Evolutionary conservation across 53 echinoderm and acorn worm species (phyloP).

Genomic region (Henricia sp.): DNA sequence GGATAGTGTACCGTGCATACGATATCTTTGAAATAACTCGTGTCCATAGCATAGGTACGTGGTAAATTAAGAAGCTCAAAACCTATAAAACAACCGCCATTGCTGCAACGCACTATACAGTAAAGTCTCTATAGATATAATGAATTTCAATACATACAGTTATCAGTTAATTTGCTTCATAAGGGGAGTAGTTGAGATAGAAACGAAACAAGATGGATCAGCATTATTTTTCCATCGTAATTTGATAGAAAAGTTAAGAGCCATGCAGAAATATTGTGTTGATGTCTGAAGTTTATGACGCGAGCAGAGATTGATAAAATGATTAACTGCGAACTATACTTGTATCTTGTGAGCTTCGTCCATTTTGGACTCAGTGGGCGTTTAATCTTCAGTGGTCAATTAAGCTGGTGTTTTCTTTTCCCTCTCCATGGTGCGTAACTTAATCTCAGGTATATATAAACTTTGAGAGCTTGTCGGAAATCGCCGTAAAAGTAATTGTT

Average conservation of each 20-base stretch:
- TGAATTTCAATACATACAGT: too few relatives aligned
- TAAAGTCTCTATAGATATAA: too few relatives aligned
- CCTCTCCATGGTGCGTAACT: not conserved
- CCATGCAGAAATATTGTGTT: not conserved
- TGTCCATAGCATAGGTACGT: too few relatives aligned
- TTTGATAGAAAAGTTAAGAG: not conserved
- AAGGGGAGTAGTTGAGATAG: too few relatives aligned
- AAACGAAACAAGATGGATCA: not conserved
- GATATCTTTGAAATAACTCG: too few relatives aligned
- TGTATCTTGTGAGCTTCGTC: not conserved
- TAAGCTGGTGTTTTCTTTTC: not conserved
- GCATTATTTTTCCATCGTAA: not conserved
- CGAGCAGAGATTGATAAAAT: not conserved
- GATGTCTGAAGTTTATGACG: not conserved
- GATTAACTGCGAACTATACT: not conserved
- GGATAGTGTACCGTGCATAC: too few relatives aligned
- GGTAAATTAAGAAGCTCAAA: too few relatives aligned
- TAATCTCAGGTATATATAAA: not conserved
- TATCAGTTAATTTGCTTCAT: too few relatives aligned
- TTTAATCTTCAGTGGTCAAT: constrained; percentile 11
- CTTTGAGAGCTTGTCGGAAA: constrained; percentile 5
- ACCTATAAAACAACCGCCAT: too few relatives aligned
- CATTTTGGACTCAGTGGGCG: not conserved
- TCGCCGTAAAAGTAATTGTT: constrained; percentile 28
- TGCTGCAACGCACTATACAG: too few relatives aligned